Evolutionary conservation across 2,888 invertebrate genomes (phyloP), one percentile per base, ranked within the genome.

Genomic region (Hirtodrosophila alboralis): DNA sequence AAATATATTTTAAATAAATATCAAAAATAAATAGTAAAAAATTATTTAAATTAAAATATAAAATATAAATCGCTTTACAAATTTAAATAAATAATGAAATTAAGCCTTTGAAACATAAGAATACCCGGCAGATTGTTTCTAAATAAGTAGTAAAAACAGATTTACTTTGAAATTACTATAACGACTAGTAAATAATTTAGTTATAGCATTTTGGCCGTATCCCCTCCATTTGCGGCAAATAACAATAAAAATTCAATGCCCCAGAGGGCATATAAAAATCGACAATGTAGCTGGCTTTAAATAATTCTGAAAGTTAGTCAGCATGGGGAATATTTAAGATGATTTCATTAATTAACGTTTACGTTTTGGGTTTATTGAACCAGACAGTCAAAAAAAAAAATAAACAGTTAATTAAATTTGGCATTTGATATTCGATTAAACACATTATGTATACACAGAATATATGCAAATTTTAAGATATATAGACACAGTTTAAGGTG

Each of bases 331-430:
- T 41, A 56, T 56, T 52, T 45, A 27, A 48, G 21, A 52, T 56
- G 67, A 47, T 51, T 70, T 64, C 7, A 66, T 61, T 56, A 66
- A 69, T 69, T 45, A 34, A 37, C 28, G 34, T 30, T 12, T n/a
- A 37, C 37, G 72, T 30, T 49, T 71, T 44, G 68, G 68, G n/a
- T n/a, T 71, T 69, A 49, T 66, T 69, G 69, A 69, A 60, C 67
- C 33, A 38, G n/a, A n/a, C 49, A 28, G n/a, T 36, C 16, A 41
- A n/a, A 14, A 4, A 13, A n/a, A 30, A 61, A 47, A 12, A 38
- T 18, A 26, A 26, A 7, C n/a, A 13, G 12, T 47, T 47, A 38
- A 54, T 38, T 18, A 13, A 21, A 27, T n/a, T 27, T 47, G 31
- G 13, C 44, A 16, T 44, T 40, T 36, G 27, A 53, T 23, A 18